Conservation (phyloP, 2,113 vertebrate genomes). For the Crotalus tigris region DNA sequence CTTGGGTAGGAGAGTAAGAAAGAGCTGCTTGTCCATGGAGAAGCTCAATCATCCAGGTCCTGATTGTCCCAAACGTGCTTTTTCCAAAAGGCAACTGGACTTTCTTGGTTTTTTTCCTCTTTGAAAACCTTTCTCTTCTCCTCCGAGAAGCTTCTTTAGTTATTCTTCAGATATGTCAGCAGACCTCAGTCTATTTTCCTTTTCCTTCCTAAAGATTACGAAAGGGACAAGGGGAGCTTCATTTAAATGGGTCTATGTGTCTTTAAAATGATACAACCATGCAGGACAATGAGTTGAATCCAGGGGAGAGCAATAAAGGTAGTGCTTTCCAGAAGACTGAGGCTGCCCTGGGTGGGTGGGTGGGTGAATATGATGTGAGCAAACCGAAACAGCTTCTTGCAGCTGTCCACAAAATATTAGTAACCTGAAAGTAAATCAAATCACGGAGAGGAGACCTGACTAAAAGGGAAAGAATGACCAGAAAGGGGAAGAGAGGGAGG, state of each 20-base stretch:
- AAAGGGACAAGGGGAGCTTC: not conserved
- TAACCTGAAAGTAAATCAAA: conserved; percentile 75
- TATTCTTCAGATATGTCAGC: not conserved
- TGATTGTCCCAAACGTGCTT: not conserved
- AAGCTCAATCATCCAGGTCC: not conserved
- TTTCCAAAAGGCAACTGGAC: not conserved
- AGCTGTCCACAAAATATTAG: conserved; percentile 74
- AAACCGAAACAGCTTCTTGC: conserved; percentile 69
- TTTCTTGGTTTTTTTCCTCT: not conserved
- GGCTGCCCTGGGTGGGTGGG: conserved; percentile 62
- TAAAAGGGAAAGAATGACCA: conserved; percentile 62
- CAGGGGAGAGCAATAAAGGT: conserved; percentile 63
- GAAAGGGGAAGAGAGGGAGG: conserved; percentile 49
- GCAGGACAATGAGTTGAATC: conserved; percentile 61
- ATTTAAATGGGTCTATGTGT: not conserved
- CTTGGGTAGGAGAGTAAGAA: not conserved
- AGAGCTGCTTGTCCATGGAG: not conserved
- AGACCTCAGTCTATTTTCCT: not conserved
- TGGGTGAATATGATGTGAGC: conserved; percentile 64
- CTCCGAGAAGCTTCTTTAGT: not conserved
- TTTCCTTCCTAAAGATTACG: not conserved
- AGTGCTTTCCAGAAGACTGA: conserved; percentile 73
- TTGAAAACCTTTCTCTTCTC: not conserved
- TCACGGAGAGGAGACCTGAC: conserved; percentile 72
- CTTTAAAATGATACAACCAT: not conserved